phyloP scores from a whole-genome alignment of 2,888 invertebrate species.

The Calameuta idolon region DNA sequence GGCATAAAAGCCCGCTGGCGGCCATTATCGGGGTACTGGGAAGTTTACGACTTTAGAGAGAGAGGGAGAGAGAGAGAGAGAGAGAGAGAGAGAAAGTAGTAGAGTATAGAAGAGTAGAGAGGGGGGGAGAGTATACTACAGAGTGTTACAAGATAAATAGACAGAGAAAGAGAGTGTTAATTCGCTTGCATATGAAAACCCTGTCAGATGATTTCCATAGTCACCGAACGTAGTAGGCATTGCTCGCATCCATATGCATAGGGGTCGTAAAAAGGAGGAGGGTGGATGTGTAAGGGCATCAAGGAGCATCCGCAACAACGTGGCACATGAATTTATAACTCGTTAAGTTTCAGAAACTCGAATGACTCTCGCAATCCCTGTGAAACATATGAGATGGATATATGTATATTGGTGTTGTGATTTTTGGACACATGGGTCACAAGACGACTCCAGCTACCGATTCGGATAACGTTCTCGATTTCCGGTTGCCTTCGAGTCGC shows the following conservation, averaged over 20 bases:
- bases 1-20: neutral
- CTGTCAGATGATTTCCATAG: neutral
- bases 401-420: no score
- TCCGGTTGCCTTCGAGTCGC: no score
- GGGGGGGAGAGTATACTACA: no score
- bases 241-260: neutral
- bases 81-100: no score
- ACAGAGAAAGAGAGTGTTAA: neutral
- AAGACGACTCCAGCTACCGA: no score
- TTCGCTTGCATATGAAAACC: neutral
- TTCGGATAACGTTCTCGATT: no score
- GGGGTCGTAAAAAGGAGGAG: neutral
- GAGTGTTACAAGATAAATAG: no score
- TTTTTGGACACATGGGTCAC: no score
- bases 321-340: slow-evolving; percentile 2
- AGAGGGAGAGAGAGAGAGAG: no score
- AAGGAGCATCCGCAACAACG: neutral
- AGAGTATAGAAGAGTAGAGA: no score
- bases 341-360: neutral
- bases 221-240: neutral
- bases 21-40: neutral
- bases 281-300: neutral
- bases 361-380: neutral
- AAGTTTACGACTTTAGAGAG: neutral
- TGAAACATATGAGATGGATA: neutral